Base-by-base conservation (phyloP, 35 echinoderm and acorn worm species). In the Ophioderma brevispina region DNA sequence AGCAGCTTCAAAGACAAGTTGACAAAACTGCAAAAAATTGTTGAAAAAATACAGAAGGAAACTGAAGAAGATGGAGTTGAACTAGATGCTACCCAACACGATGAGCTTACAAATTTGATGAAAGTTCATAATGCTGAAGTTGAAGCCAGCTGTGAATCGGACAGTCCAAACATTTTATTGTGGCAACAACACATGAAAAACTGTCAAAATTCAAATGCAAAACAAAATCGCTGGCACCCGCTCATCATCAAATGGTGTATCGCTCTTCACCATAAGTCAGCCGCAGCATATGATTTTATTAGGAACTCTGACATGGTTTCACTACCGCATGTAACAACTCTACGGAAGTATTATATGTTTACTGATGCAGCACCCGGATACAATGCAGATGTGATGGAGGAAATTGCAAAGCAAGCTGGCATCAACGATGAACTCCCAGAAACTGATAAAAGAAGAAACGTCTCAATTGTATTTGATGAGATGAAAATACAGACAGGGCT, bases 401-500 rank as follows among this genome's bases (percentile, higher is more conserved):
- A 52, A 21, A 52, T 52, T 52, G 46, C 21, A 21, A 8, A 52
- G 8, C 46, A 52, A 21, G 46, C 46, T 52, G 46, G 21, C 21
- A 52, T 52, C 8, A 8, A 52, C 46, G 46, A 52, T 52, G 8
- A 21, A 11, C 8, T 52, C 8, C n/a, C n/a, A n/a, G n/a, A n/a
- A n/a, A n/a, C n/a, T n/a, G n/a, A n/a, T n/a, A 11, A 11, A 11
- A 52, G 21, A 33, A 87, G 59, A 76, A 50, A 92, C 79, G 90
- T 92, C 0, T 19, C 35, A 19, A 1, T 92, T 14, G 14, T 92
- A 3, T 92, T 92, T 86, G 90, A 92, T 38, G 76, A 92, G 33
- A 79, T 89, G 39, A 89, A 89, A 31, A 39, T 92, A 0, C 85
- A 92, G 43, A 41, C 64, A 33, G 90, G 82, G 1, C 82, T 92